These are phyloP conservation scores for Epizoanthus rinbou DNA, from an alignment of 92 coral and sea anemone species.

Conservation along the genomic window DNA sequence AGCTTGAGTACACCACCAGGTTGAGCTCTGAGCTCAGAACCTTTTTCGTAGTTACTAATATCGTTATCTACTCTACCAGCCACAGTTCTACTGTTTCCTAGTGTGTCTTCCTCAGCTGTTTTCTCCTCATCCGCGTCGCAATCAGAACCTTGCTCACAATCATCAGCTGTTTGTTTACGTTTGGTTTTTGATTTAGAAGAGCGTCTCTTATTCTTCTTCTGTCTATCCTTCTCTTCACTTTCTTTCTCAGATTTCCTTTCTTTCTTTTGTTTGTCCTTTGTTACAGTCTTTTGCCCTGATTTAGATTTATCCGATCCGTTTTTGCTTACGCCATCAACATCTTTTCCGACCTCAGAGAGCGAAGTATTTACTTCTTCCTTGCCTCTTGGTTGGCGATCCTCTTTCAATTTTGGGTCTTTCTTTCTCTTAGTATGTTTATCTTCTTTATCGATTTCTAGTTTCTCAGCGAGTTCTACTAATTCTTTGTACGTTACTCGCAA, in stretches of 20 bases:
- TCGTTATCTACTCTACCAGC: neutral
- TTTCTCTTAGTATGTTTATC: slow-evolving; percentile 47
- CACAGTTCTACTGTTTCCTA: neutral
- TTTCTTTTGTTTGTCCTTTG: slow-evolving; percentile 28
- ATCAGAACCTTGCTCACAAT: slow-evolving; percentile 35
- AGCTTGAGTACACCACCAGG: neutral
- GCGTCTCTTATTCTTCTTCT: slow-evolving; percentile 44
- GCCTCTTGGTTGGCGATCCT: slow-evolving; percentile 7
- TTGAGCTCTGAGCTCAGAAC: neutral
- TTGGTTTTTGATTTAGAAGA: slow-evolving; percentile 16
- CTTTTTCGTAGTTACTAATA: neutral
- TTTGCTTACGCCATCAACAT: slow-evolving; percentile 27
- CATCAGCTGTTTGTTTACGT: slow-evolving; percentile 33
- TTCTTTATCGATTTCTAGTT: slow-evolving; percentile 59
- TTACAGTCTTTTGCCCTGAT: neutral
- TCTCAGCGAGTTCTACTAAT: slow-evolving; percentile 70
- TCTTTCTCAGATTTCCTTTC: slow-evolving; percentile 30
- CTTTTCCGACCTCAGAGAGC: neutral
- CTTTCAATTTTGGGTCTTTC: slow-evolving; percentile 45
- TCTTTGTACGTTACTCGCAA: slow-evolving; percentile 77
- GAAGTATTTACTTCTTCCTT: slow-evolving; percentile 33
- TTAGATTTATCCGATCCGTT: slow-evolving; percentile 11
- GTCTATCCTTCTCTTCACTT: slow-evolving; percentile 35
- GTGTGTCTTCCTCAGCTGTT: neutral
- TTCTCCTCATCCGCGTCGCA: slow-evolving; percentile 34